Evolutionary conservation across 2,888 invertebrate genomes (phyloP).

Genomic region (Trachelus troglodyta): DNA sequence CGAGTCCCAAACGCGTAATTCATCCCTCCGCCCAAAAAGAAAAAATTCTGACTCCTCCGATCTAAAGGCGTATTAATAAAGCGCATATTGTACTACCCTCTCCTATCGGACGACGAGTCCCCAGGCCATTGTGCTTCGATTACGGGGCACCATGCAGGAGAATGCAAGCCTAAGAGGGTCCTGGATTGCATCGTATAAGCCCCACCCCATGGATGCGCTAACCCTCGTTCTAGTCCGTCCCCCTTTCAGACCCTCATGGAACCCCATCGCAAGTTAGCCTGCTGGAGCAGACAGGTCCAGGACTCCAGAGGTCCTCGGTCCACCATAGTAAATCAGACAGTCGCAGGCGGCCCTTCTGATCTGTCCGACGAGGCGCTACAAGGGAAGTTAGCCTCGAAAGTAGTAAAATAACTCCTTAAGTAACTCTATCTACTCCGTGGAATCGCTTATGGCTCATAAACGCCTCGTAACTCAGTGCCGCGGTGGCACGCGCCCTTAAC

Average conservation of each 20-base stretch:
- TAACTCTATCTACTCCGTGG: slow-evolving; percentile 59
- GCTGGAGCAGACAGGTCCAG: slow-evolving; percentile 39
- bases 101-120: background rate
- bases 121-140: background rate
- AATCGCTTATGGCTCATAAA: slow-evolving; percentile 65
- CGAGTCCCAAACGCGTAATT: background rate
- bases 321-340: slow-evolving; percentile 64
- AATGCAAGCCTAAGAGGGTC: slow-evolving; percentile 7
- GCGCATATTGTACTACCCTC: background rate
- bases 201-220: slow-evolving; percentile 56
- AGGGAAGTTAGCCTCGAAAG: slow-evolving; percentile 43
- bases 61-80: background rate
- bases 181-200: slow-evolving; percentile 38
- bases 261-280: slow-evolving; percentile 48
- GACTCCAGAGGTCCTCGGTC: slow-evolving; percentile 40
- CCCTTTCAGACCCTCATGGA: slow-evolving; percentile 48
- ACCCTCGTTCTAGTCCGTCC: slow-evolving; percentile 49
- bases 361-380: slow-evolving; percentile 48
- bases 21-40: background rate
- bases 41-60: background rate
- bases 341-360: slow-evolving; percentile 65
- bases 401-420: slow-evolving; percentile 58
- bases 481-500: slow-evolving; percentile 56
- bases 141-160: background rate
- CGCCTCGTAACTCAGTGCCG: slow-evolving; percentile 61